These are phyloP conservation scores for Onychomys arenicola DNA, from an alignment of 2,797 vertebrate genomes.

Conservation along the genomic window DNA sequence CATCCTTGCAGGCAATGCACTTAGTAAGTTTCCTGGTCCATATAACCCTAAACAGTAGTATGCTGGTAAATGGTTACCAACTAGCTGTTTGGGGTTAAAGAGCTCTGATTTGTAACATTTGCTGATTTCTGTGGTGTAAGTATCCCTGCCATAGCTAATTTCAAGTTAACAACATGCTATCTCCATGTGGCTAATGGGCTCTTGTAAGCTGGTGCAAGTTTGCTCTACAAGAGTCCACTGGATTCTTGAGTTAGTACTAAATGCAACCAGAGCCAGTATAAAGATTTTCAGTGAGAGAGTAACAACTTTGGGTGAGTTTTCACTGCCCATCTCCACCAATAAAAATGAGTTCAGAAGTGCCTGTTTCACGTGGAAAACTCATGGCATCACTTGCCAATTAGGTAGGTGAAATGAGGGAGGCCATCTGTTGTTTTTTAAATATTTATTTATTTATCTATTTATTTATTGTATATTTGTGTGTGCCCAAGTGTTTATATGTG, in stretches of 20 bases:
- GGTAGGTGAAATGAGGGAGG: neutral
- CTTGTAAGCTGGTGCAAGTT: neutral
- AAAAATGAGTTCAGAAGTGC: neutral
- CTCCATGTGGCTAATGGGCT: neutral
- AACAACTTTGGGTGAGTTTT: neutral
- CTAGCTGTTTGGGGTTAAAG: neutral
- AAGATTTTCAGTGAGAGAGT: neutral
- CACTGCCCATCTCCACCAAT: neutral
- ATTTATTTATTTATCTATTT: neutral
- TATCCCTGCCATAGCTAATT: neutral
- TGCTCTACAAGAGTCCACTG: neutral
- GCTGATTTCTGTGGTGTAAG: neutral
- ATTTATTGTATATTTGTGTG: neutral
- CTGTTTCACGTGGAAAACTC: neutral
- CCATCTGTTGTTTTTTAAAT: neutral
- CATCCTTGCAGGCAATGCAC: neutral
- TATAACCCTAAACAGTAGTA: neutral
- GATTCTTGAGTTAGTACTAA: constrained; percentile 1
- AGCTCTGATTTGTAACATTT: neutral
- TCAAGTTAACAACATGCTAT: neutral
- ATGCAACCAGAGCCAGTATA: neutral
- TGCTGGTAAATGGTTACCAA: constrained; percentile 26
- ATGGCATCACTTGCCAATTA: constrained; percentile 24
- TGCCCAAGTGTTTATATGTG: neutral
- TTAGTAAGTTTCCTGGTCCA: neutral